Base-by-base conservation (phyloP, 2,888 invertebrate genomes). In the Yponomeuta sedellus region DNA sequence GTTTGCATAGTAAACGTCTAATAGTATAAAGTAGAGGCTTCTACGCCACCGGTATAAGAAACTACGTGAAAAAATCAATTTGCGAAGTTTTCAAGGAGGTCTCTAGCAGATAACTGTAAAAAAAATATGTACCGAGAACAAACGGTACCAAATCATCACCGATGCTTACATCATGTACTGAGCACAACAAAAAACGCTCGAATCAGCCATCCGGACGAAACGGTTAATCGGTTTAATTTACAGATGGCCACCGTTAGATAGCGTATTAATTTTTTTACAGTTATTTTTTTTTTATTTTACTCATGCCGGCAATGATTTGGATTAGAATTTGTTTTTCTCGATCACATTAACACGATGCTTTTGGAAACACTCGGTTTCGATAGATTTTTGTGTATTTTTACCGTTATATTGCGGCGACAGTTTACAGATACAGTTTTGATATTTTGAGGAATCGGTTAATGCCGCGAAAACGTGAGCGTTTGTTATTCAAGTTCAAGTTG, bases 241-340 rank as follows among this genome's bases (percentile, higher is more conserved):
- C 66, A 67, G 70, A 71, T 68, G 68, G 67, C 66, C 68, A 64
- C 82, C 78, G 80, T 80, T 80, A 80, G 64, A 40, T 66, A 72
- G 72, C 75, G 76, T 77, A 52, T 74, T 72, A 75, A 71, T 73
- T 76, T 69, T 70, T 74, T 69, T 75, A 81, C 80, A 75, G 20
- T 28, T 28, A 82, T 82, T 82, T 80, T 66, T n/a, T n/a, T 44
- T 52, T 52, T 52, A 52, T 52, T 52, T 67, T 66, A 73, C 75
- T 66, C 68, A 67, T 57, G 73, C 72, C 20, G 59, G n/a, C 20
- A 59, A 58, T 19, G 22, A 58, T 20, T 59, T 12, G 1, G 44
- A 52, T 52, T 52, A 16, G 16, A 12, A 52, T 52, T 52, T 44
- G 2, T 34, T 8, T 1, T 52, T 52, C 12, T 52, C 44, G 16